phyloP scores from a whole-genome alignment of 92 coral and sea anemone species.

The Plumapathes pennacea region DNA sequence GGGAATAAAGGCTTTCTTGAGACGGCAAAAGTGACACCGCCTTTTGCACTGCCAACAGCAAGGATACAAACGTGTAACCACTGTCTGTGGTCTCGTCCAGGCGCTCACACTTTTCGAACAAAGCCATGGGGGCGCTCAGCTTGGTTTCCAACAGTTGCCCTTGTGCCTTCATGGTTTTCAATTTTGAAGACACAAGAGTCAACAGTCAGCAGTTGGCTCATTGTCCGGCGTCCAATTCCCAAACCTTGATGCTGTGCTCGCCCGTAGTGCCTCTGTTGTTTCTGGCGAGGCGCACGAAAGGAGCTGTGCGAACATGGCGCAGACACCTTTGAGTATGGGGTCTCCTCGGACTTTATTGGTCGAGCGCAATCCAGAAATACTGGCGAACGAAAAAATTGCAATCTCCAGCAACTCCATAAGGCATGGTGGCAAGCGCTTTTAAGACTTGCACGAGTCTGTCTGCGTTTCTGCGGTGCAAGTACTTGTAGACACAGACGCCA shows the following conservation, averaged over 20 bases:
- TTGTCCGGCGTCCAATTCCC: conserved; percentile 5
- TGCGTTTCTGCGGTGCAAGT: too few species aligned
- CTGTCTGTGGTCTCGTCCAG: too few species aligned
- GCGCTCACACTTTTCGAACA: too few species aligned
- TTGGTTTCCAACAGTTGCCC: too few species aligned
- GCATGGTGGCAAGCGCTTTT: not conserved
- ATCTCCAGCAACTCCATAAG: not conserved
- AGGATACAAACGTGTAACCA: too few species aligned
- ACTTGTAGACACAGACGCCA: too few species aligned
- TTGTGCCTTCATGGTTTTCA: not conserved
- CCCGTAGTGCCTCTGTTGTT: not conserved
- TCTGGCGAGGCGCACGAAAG: not conserved
- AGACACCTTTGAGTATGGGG: conserved; percentile 7
- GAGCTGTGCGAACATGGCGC: not conserved
- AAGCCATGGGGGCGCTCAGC: too few species aligned
- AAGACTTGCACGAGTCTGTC: too few species aligned
- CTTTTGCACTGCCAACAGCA: too few species aligned
- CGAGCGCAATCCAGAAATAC: not conserved
- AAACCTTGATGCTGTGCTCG: not conserved
- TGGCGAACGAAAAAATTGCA: not conserved
- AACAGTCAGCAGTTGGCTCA: not conserved
- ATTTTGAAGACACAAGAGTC: not conserved
- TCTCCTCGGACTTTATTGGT: conserved; percentile 7
- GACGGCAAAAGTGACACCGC: too few species aligned
- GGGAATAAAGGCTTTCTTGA: not conserved